phyloP scores from a whole-genome alignment of 2,113 vertebrate genomes.

The Oxygymnocypris stewartii region DNA sequence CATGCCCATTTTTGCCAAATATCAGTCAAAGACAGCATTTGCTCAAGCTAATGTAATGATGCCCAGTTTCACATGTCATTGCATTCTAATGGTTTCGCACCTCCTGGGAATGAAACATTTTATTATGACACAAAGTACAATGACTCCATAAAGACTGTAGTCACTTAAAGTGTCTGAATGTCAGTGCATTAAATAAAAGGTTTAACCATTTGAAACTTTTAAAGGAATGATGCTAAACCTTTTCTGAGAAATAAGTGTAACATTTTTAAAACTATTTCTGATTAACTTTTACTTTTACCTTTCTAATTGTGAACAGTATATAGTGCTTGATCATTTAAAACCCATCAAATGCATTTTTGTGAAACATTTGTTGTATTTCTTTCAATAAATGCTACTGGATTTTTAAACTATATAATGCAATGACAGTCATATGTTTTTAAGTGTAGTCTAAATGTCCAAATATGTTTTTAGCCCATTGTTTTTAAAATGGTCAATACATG shows the following conservation, averaged over 20 bases:
- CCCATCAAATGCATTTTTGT: background rate
- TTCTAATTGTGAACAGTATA: background rate
- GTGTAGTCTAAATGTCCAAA: background rate
- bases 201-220: background rate
- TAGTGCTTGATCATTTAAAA: background rate
- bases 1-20: conserved; percentile 16
- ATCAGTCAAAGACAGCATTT: conserved; percentile 28
- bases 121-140: background rate
- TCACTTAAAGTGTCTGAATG: background rate
- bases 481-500: background rate
- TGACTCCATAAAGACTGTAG: background rate
- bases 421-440: background rate
- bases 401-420: background rate
- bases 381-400: too few relatives aligned
- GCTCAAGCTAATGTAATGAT: conserved; percentile 32
- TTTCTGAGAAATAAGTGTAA: background rate
- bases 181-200: background rate
- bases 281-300: background rate
- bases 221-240: background rate
- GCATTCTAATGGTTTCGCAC: background rate
- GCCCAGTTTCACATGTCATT: conserved; percentile 30
- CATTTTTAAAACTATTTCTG: background rate
- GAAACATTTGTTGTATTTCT: background rate
- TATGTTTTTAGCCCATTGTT: background rate
- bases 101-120: background rate